Conservation (phyloP, 2,888 invertebrate species). For the Caenorhabditis japonica region DNA sequence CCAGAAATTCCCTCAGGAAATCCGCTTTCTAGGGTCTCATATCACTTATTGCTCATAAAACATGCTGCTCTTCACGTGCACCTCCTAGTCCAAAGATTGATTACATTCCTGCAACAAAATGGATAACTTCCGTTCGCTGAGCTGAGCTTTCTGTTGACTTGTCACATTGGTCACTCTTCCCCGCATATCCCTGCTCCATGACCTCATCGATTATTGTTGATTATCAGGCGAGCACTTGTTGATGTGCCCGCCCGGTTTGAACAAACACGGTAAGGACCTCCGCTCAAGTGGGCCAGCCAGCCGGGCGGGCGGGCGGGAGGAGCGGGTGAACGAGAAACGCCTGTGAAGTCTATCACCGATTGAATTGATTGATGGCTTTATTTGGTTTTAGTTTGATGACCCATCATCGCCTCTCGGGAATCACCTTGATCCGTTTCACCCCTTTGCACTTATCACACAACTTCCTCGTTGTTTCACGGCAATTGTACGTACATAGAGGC, state of each 20-base stretch:
- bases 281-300: slow-evolving; percentile 29
- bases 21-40: too few species aligned
- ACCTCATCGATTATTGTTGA: slow-evolving; percentile 25
- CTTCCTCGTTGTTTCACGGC: slow-evolving; percentile 14
- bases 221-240: slow-evolving; percentile 1
- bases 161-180: slow-evolving; percentile 28
- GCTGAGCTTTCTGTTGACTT: neutral
- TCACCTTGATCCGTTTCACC: slow-evolving; percentile 3
- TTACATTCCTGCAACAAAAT: slow-evolving; percentile 1
- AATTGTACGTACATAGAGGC: neutral
- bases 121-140: slow-evolving; percentile 20
- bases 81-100: slow-evolving; percentile 26
- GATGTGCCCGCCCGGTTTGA: slow-evolving; percentile 35
- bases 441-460: slow-evolving; percentile 3
- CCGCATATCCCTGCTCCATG: slow-evolving; percentile 28
- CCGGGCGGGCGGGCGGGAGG: too few species aligned
- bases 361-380: slow-evolving; percentile 47
- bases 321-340: neutral
- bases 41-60: too few species aligned
- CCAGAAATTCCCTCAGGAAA: too few species aligned
- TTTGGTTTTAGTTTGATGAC: slow-evolving; percentile 13
- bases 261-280: slow-evolving; percentile 33
- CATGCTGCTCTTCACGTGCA: slow-evolving; percentile 32
- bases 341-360: slow-evolving; percentile 44
- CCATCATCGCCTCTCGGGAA: slow-evolving; percentile 14